These are phyloP conservation scores for Psococerastis gibbosa DNA, from an alignment of 2,888 invertebrate species.

Conservation along the genomic window DNA sequence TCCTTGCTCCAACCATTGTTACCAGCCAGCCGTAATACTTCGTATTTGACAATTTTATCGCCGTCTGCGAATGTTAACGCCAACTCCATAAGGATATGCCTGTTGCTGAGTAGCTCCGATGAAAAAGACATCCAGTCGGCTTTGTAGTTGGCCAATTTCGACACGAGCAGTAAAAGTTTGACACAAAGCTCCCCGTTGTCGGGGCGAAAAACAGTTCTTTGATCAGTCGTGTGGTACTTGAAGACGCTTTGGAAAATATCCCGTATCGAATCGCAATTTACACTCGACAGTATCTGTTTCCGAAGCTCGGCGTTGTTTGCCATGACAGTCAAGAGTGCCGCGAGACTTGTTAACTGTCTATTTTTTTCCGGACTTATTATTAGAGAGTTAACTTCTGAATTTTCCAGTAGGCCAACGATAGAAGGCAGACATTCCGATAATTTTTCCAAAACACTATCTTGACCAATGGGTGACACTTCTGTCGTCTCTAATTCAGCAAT, in stretches of 20 bases:
- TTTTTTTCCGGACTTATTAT: constrained; percentile 22
- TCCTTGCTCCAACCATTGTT: constrained; percentile 25
- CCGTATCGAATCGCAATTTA: constrained; percentile 25
- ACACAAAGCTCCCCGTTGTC: constrained; percentile 29
- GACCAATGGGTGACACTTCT: constrained; percentile 25
- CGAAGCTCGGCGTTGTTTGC: constrained; percentile 22
- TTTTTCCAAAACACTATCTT: constrained; percentile 25
- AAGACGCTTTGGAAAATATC: constrained; percentile 27
- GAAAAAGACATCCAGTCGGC: constrained; percentile 28
- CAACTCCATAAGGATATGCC: constrained; percentile 24
- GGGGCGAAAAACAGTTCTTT: constrained; percentile 22
- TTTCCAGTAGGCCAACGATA: constrained; percentile 26
- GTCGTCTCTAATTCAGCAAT: constrained; percentile 22
- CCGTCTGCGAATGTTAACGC: constrained; percentile 31
- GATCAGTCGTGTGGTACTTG: constrained; percentile 20
- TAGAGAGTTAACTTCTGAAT: constrained; percentile 22
- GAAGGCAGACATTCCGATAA: constrained; percentile 25
- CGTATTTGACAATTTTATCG: constrained; percentile 26
- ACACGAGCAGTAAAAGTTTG: constrained; percentile 30
- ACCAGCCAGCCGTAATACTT: constrained; percentile 25
- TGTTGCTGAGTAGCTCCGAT: constrained; percentile 25
- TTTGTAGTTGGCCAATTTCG: constrained; percentile 28
- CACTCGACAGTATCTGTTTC: constrained; percentile 24
- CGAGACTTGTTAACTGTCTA: constrained; percentile 26
- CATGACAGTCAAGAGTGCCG: constrained; percentile 30